Conservation (phyloP, 2,888 invertebrate genomes). For the Eupithecia vulgata region DNA sequence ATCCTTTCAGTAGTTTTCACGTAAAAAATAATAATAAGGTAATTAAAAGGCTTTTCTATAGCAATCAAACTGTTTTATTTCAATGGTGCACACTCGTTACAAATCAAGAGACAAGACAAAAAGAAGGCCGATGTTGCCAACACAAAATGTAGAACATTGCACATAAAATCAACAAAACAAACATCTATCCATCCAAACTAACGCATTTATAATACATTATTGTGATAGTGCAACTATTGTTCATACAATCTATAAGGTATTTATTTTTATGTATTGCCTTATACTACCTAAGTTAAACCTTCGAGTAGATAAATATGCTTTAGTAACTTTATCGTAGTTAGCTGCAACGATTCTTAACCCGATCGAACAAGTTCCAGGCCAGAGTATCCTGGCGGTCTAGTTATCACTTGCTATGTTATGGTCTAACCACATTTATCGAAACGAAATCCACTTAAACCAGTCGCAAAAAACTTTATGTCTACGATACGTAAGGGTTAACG, state of each 20-base stretch:
- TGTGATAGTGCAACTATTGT: not conserved
- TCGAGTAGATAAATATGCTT: not conserved
- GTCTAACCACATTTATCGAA: not conserved
- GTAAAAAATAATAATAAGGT: too few species aligned
- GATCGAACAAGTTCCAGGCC: slow-evolving; percentile 18
- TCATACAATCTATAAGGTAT: not conserved
- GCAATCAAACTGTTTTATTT: too few species aligned
- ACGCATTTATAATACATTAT: too few species aligned
- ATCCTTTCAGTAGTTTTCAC: too few species aligned
- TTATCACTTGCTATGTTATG: slow-evolving; percentile 57
- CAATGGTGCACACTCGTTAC: too few species aligned
- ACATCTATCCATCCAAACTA: too few species aligned
- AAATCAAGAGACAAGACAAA: too few species aligned
- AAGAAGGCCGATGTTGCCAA: too few species aligned
- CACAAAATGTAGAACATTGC: too few species aligned
- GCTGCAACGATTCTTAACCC: slow-evolving; percentile 2
- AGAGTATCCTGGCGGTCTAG: slow-evolving; percentile 42
- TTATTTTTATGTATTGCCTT: not conserved
- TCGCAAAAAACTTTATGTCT: not conserved
- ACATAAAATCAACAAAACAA: too few species aligned
- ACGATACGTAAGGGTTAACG: not conserved
- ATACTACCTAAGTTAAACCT: not conserved
- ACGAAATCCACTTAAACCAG: not conserved
- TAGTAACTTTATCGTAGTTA: not conserved
- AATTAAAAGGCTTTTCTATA: too few species aligned